Evolutionary conservation across 2,113 vertebrate genomes (phyloP).

Genomic region (Regulus satrapa): DNA sequence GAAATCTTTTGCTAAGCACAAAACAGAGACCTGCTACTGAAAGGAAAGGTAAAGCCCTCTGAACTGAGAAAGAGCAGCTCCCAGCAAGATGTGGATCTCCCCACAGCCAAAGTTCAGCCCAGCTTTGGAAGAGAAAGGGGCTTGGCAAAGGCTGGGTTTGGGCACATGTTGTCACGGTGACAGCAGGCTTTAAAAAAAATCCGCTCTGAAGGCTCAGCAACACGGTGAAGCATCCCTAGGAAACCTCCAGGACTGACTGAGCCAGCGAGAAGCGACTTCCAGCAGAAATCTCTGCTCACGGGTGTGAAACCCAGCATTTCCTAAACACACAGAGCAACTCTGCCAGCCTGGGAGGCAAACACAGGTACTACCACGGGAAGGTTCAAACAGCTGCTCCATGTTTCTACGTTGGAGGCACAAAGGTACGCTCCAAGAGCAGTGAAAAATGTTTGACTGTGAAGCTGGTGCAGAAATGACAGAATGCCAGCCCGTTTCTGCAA

Average conservation of each 20-base stretch:
- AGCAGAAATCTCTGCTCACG: neutral
- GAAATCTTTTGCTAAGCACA: neutral
- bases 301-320: neutral
- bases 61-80: neutral
- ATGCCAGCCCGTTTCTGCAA: neutral
- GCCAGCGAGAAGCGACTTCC: too few species aligned
- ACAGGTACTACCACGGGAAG: too few species aligned
- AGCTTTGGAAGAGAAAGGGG: accelerated
- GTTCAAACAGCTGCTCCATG: too few species aligned
- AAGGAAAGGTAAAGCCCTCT: neutral
- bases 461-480: neutral
- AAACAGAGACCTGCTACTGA: neutral
- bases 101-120: neutral
- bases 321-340: neutral
- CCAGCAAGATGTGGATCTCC: neutral
- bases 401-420: neutral
- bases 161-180: accelerated
- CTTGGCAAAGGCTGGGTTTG: accelerated
- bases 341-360: neutral
- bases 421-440: neutral
- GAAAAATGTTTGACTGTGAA: neutral
- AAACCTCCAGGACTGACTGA: neutral
- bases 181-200: neutral
- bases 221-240: neutral
- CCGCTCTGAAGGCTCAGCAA: neutral